phyloP scores from a whole-genome alignment of 2,113 vertebrate genomes.

The Saccopteryx leptura region DNA sequence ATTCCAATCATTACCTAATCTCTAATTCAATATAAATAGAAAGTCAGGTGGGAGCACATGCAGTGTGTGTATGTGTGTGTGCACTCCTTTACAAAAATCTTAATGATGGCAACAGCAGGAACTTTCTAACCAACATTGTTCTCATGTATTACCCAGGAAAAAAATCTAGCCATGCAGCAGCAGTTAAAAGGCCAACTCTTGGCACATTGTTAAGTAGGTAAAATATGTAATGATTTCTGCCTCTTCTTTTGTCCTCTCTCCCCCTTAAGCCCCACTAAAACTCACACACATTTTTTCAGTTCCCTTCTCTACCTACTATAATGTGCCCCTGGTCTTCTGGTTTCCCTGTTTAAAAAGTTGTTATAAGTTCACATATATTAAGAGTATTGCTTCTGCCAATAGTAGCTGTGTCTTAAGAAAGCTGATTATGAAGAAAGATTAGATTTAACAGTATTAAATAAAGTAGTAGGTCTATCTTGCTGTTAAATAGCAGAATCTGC shows the following conservation, averaged over 20 bases:
- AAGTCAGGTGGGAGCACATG: neutral
- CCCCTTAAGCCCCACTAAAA: neutral
- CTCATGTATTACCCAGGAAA: neutral
- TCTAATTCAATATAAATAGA: neutral
- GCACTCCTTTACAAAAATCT: slow-evolving; percentile 3
- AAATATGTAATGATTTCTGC: neutral
- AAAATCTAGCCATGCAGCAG: neutral
- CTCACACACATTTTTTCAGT: neutral
- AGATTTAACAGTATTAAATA: neutral
- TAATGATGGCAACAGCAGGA: neutral
- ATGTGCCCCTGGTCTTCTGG: neutral
- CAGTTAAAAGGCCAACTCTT: neutral
- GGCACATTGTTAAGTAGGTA: neutral
- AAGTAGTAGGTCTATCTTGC: neutral
- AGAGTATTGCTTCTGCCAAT: neutral
- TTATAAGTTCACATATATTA: neutral
- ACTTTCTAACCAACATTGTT: neutral
- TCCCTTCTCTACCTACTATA: neutral
- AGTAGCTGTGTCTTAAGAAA: neutral
- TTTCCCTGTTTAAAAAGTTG: slow-evolving; percentile 26
- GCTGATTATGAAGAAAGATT: neutral
- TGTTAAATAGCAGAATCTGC: neutral
- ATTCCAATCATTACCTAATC: neutral
- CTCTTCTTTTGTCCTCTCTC: neutral
- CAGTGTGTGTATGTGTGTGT: neutral